Evolutionary conservation across 1,140 invertebrate genomes (phyloP).

Genomic region (Achatina immaculata): DNA sequence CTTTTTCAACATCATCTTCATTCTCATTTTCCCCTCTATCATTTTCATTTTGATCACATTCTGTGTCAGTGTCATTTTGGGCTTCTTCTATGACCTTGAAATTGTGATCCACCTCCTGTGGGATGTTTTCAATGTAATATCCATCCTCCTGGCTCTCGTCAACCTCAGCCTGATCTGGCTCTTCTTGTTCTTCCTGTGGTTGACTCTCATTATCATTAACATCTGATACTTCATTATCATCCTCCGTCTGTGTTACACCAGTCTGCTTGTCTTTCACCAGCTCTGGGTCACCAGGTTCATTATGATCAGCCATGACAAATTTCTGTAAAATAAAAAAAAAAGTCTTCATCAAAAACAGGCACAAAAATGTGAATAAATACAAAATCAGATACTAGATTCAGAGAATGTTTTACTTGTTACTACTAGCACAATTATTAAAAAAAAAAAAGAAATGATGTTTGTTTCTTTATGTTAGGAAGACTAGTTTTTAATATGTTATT

Average conservation of each 20-base stretch:
- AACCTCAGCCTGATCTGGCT: slow-evolving; percentile 28
- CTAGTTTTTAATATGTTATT: too few species aligned
- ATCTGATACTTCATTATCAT: slow-evolving; percentile 26
- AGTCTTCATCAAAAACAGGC: slow-evolving; percentile 3
- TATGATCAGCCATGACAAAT: slow-evolving; percentile 24
- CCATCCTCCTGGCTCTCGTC: neutral
- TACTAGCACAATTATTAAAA: too few species aligned
- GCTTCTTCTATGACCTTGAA: slow-evolving; percentile 10
- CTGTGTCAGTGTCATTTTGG: neutral
- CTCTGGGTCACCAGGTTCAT: slow-evolving; percentile 26
- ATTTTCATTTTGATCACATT: slow-evolving; percentile 3
- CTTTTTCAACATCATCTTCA: neutral
- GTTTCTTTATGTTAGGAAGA: too few species aligned
- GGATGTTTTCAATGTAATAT: neutral
- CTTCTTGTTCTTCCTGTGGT: slow-evolving; percentile 34
- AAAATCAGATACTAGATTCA: too few species aligned
- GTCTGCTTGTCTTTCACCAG: slow-evolving; percentile 25
- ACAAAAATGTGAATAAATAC: too few species aligned
- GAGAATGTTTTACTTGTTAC: too few species aligned
- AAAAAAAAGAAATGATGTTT: too few species aligned
- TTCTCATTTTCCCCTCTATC: slow-evolving; percentile 1
- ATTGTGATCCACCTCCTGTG: neutral
- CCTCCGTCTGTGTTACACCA: slow-evolving; percentile 37
- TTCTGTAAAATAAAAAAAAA: slow-evolving; percentile 27
- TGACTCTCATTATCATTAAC: slow-evolving; percentile 36